These are phyloP conservation scores for Neodiprion fabricii DNA, from an alignment of 1,140 invertebrate species.

Conservation along the genomic window DNA sequence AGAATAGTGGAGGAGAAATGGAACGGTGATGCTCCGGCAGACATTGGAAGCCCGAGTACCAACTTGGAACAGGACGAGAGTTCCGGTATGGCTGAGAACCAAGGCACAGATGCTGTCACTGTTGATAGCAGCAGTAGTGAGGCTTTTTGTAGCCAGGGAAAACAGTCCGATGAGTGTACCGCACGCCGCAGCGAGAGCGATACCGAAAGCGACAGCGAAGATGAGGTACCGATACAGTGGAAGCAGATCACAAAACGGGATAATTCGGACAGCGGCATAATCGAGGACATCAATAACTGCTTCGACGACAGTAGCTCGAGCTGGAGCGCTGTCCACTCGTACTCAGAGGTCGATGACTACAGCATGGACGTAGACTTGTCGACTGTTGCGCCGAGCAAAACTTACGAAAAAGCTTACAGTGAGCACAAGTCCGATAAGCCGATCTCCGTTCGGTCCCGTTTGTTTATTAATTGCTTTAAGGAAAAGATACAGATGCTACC, in stretches of 20 bases:
- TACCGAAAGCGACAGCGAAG: constrained; percentile 33
- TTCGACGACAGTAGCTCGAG: constrained; percentile 36
- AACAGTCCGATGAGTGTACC: constrained; percentile 18
- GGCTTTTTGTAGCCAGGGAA: constrained; percentile 25
- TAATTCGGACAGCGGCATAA: constrained; percentile 65
- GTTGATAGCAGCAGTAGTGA: background rate
- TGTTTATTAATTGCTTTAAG: constrained; percentile 56
- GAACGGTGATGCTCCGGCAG: background rate
- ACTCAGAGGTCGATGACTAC: constrained; percentile 16
- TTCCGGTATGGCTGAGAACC: background rate
- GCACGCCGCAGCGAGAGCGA: constrained; percentile 23
- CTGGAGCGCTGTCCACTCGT: constrained; percentile 9
- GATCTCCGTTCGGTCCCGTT: constrained; percentile 16
- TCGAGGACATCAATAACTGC: constrained; percentile 31
- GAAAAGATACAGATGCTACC: constrained; percentile 64
- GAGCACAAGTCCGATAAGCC: background rate
- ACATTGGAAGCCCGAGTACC: background rate
- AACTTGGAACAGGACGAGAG: background rate
- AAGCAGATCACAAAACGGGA: constrained; percentile 58
- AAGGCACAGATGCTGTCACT: background rate
- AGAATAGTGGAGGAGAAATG: constrained; percentile 19
- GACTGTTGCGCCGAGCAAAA: constrained; percentile 15
- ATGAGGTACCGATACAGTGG: constrained; percentile 25
- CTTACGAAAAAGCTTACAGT: constrained; percentile 19
- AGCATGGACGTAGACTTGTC: constrained; percentile 14